phyloP scores from a whole-genome alignment of 2,113 vertebrate genomes.

The Eolophus roseicapilla region DNA sequence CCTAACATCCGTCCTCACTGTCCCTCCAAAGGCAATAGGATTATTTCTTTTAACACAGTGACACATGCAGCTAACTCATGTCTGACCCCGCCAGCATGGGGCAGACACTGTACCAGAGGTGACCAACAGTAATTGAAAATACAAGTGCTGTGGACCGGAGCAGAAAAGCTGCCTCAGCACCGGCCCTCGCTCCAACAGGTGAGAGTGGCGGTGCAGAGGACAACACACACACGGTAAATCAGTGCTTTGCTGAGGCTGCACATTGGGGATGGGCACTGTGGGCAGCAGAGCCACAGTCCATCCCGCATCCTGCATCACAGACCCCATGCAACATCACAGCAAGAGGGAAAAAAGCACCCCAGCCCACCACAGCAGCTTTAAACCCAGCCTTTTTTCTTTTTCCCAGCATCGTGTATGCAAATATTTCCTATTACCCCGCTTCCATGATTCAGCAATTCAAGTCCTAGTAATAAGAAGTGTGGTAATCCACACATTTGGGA shows the following conservation, averaged over 20 bases:
- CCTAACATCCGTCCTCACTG: not conserved
- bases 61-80: not conserved
- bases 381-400: not conserved
- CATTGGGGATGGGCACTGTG: accelerated
- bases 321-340: accelerated
- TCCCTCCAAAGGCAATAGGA: accelerated
- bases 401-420: not conserved
- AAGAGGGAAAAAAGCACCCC: not conserved
- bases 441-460: not conserved
- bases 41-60: not conserved
- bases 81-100: not conserved
- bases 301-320: accelerated
- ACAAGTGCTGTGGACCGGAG: accelerated
- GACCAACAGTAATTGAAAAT: not conserved
- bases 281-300: not conserved
- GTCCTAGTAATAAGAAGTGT: not conserved
- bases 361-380: not conserved
- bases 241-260: not conserved
- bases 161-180: not conserved
- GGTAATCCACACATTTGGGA: not conserved
- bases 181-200: not conserved
- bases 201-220: not conserved
- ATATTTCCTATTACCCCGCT: not conserved
- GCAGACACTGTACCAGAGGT: not conserved
- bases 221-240: accelerated